A percentile compares a stretch with the other conserved stretches of the same genome.
These are phyloP conservation scores for Puntigrus tetrazona DNA, from an alignment of 2,113 vertebrate genomes.

Conservation along the genomic window DNA sequence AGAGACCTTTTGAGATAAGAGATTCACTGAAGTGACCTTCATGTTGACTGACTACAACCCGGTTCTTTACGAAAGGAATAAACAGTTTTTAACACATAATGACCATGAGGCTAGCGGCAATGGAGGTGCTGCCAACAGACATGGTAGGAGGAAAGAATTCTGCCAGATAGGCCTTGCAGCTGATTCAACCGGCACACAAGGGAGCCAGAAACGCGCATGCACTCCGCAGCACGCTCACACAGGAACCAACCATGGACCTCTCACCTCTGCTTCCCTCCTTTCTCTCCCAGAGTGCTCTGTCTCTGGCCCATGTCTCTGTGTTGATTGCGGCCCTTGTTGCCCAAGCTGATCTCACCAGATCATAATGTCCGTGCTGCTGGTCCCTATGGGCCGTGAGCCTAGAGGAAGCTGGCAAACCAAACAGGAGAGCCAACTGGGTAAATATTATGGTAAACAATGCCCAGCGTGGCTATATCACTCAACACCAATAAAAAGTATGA, in stretches of 20 bases:
- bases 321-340: slow-evolving; percentile 43
- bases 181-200: slow-evolving; percentile 49
- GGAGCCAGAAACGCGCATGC: slow-evolving; percentile 7
- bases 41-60: slow-evolving; percentile 5
- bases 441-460: background rate
- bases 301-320: slow-evolving; percentile 33
- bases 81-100: slow-evolving; percentile 20
- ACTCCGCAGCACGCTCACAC: background rate
- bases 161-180: slow-evolving; percentile 40
- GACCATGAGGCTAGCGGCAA: slow-evolving; percentile 18
- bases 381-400: slow-evolving; percentile 24
- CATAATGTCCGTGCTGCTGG: slow-evolving; percentile 12
- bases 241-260: background rate
- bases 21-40: background rate
- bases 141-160: slow-evolving; percentile 35
- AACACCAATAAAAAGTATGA: background rate
- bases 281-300: slow-evolving; percentile 6
- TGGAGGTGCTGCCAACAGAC: slow-evolving; percentile 30
- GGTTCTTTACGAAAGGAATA: background rate
- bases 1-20: background rate
- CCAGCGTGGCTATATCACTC: background rate
- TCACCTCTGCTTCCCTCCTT: slow-evolving; percentile 23
- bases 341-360: slow-evolving; percentile 43
- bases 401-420: slow-evolving; percentile 6
- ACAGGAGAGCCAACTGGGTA: slow-evolving; percentile 17